Percentiles rank a stretch among this genome's conserved stretches.
phyloP scores from a whole-genome alignment of 2,888 invertebrate genomes.

The Eilema sororculum region DNA sequence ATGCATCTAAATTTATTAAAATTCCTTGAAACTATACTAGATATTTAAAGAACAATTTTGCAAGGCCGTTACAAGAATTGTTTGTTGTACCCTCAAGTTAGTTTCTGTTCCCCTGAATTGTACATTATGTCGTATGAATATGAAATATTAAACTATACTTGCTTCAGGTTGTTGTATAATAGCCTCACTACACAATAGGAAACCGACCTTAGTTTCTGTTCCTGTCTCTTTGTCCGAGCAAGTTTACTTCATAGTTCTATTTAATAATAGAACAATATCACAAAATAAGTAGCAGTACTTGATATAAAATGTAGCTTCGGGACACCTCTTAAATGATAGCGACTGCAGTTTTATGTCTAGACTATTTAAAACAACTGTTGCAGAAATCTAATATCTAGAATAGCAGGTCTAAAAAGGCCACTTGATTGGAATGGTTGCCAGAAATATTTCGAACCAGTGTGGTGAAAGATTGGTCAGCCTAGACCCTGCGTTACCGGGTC shows the following conservation, averaged over 20 bases:
- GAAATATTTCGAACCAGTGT: too few relatives aligned
- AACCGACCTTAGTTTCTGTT: background rate
- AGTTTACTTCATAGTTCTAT: background rate
- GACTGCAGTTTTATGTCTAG: too few relatives aligned
- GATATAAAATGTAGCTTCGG: background rate
- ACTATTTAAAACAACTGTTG: too few relatives aligned
- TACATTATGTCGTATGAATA: constrained; percentile 4
- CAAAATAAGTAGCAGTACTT: background rate
- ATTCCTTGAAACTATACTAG: background rate
- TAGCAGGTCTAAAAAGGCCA: too few relatives aligned
- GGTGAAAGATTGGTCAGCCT: too few relatives aligned
- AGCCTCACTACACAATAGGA: background rate
- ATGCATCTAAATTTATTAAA: too few relatives aligned
- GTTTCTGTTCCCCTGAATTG: background rate
- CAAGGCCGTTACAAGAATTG: background rate
- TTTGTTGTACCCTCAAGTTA: background rate
- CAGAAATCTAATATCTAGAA: too few relatives aligned
- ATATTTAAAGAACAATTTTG: background rate
- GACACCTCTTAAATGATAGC: too few relatives aligned
- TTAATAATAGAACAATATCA: background rate
- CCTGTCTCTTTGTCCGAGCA: background rate
- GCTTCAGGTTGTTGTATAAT: background rate
- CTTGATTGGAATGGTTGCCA: too few relatives aligned
- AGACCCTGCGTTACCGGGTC: too few relatives aligned
- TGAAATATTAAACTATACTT: background rate